Evolutionary conservation across 1,140 invertebrate genomes (phyloP).

Genomic region (honey bee (Apis mellifera)): DNA sequence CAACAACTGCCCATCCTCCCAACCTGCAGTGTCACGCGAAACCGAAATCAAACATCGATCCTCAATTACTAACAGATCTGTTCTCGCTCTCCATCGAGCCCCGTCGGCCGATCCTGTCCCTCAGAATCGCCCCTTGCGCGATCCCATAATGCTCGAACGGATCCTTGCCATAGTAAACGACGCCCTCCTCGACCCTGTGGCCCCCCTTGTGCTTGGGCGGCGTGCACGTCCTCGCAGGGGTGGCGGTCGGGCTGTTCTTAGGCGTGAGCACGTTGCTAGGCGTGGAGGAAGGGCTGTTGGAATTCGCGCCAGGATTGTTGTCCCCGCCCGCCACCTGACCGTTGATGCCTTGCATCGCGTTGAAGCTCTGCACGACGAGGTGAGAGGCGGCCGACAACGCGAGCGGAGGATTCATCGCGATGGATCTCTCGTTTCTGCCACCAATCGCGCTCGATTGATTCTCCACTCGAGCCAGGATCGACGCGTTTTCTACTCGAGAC

Average conservation of each 20-base stretch:
- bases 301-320: background rate
- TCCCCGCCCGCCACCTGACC: background rate
- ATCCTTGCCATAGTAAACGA: constrained; percentile 66
- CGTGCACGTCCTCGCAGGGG: constrained; percentile 19
- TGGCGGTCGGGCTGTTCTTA: background rate
- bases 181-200: constrained; percentile 16
- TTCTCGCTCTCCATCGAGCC: constrained; percentile 70
- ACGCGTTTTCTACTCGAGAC: constrained; percentile 49
- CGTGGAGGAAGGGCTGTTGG: constrained; percentile 8
- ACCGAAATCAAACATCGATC: constrained; percentile 7
- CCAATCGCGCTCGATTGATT: constrained; percentile 15
- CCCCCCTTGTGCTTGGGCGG: constrained; percentile 20
- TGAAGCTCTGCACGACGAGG: constrained; percentile 75
- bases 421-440: constrained; percentile 45
- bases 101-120: constrained; percentile 29
- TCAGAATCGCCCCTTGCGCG: constrained; percentile 64
- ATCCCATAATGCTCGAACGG: constrained; percentile 71
- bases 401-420: constrained; percentile 47
- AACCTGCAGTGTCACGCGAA: background rate
- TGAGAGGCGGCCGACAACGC: constrained; percentile 68
- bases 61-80: constrained; percentile 75
- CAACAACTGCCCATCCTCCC: background rate
- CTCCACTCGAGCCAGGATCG: constrained; percentile 26
- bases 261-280: background rate
- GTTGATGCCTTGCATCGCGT: constrained; percentile 68